Evolutionary conservation across 1,140 invertebrate species (phyloP).

Genomic region (Drosophila fuyamai): DNA sequence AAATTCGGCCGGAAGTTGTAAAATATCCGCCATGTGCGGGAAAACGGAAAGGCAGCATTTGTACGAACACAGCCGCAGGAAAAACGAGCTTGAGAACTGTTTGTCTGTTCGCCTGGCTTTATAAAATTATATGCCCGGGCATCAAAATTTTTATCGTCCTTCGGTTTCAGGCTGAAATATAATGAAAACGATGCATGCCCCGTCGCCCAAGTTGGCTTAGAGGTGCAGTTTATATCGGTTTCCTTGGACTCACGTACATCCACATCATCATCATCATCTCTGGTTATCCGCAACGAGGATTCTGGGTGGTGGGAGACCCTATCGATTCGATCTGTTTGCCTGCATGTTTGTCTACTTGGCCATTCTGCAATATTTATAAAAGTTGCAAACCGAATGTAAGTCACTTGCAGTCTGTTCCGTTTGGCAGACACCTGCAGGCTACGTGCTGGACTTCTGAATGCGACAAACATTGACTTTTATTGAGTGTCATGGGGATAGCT

Average conservation of each 20-base stretch:
- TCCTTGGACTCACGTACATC: slow-evolving; percentile 22
- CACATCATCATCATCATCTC: slow-evolving; percentile 23
- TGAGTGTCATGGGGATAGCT: slow-evolving; percentile 14
- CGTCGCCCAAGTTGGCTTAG: slow-evolving; percentile 11
- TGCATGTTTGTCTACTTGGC: slow-evolving; percentile 28
- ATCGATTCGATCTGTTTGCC: slow-evolving; percentile 28
- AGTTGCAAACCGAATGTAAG: slow-evolving; percentile 40
- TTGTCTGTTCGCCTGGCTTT: slow-evolving; percentile 33
- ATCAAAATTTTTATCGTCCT: slow-evolving; percentile 53
- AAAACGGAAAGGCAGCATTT: slow-evolving; percentile 55
- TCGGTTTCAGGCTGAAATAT: slow-evolving; percentile 48
- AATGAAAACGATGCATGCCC: slow-evolving; percentile 48
- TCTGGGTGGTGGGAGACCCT: background rate
- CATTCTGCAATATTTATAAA: slow-evolving; percentile 35
- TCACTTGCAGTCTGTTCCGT: slow-evolving; percentile 22
- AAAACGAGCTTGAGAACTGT: slow-evolving; percentile 20
- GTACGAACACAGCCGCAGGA: slow-evolving; percentile 7
- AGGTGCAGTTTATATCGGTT: slow-evolving; percentile 51
- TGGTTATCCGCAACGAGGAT: slow-evolving; percentile 40
- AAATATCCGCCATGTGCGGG: slow-evolving; percentile 71
- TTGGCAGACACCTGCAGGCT: slow-evolving; percentile 40
- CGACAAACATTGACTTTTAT: slow-evolving; percentile 61
- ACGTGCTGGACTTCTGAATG: slow-evolving; percentile 37
- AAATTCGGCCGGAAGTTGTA: slow-evolving; percentile 70
- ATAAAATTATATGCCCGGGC: slow-evolving; percentile 55